Base-by-base conservation (phyloP, 2,113 vertebrate species). In the Amblyornis subalaris region DNA sequence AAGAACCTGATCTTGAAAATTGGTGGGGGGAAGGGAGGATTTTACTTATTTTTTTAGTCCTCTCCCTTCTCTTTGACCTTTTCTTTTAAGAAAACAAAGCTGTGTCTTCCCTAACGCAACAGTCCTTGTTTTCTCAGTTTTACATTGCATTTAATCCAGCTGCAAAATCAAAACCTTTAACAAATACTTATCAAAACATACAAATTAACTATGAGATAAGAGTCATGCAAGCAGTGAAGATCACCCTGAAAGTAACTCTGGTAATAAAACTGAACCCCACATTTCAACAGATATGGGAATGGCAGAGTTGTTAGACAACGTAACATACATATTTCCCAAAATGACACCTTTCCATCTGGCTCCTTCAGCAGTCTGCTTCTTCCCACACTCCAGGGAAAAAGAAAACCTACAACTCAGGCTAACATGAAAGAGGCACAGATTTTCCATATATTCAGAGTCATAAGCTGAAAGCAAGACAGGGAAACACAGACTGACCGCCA, bases 11-110 rank as follows among this genome's bases (percentile, higher is more conserved):
- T 13, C 14, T 66, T 79, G 12, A 45, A 66, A 53, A 54, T 8
- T 20, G 19, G 3, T 24, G 8, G 4, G 4, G 1, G 2, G 2
- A 50, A 44, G 23, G 18, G 8, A 28, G 8, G 26, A 28, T 36
- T 48, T 77, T 11, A 8, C 25, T 28, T 18, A 1, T 18, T 65
- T 38, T 65, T 75, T 47, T 2, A 33, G 12, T 61, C 15, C 6
- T 65, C 12, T 80, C 7, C 17, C 18, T 83, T 75, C 33, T 44
- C 48, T 86, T 66, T 35, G 5, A 38, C 36, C 24, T 69, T 23
- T 73, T 51, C 14, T 18, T 80, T 73, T 31, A 36, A 72, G 20
- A 74, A 35, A 74, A 40, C 24, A 72, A 42, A 29, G 6, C 3
- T 11, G 3, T 8, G 4, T 55, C 45, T 72, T 71, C 47, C 48